Conservation (phyloP, 2,797 vertebrate genomes). For the Apodemus agrarius region DNA sequence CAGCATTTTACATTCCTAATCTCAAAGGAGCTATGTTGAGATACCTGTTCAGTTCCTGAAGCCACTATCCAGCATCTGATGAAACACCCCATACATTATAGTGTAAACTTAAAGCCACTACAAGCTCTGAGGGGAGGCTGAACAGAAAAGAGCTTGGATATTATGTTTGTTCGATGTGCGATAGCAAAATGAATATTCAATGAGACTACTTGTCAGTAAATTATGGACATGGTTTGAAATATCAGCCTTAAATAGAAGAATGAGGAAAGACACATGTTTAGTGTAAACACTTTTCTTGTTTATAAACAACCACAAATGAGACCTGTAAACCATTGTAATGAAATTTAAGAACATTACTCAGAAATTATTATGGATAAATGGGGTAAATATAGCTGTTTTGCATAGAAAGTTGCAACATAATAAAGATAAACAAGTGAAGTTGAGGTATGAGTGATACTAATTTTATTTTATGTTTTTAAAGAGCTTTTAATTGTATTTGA, state of each 20-base stretch:
- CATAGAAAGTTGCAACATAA: neutral
- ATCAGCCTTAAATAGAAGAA: neutral
- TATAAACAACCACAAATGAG: neutral
- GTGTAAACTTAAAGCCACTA: accelerated
- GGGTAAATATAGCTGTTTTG: neutral
- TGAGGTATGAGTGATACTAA: neutral
- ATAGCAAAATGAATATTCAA: neutral
- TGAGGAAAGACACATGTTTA: neutral
- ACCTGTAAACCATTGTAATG: neutral
- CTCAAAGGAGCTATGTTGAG: neutral
- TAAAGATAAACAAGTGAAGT: neutral
- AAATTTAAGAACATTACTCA: neutral
- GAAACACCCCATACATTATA: neutral
- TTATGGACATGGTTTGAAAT: neutral
- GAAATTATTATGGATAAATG: neutral
- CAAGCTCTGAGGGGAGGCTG: too few relatives aligned
- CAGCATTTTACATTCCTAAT: neutral
- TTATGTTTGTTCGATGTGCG: neutral
- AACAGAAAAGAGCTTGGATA: neutral
- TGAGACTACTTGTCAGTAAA: neutral
- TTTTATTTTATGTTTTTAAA: neutral
- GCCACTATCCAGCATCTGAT: neutral
- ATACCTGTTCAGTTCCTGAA: too few relatives aligned
- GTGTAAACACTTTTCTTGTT: neutral
- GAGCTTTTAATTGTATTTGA: neutral